Evolutionary conservation across 2,888 invertebrate genomes (phyloP), one percentile per base, ranked within the genome.

Genomic region (Amorpha juglandis): DNA sequence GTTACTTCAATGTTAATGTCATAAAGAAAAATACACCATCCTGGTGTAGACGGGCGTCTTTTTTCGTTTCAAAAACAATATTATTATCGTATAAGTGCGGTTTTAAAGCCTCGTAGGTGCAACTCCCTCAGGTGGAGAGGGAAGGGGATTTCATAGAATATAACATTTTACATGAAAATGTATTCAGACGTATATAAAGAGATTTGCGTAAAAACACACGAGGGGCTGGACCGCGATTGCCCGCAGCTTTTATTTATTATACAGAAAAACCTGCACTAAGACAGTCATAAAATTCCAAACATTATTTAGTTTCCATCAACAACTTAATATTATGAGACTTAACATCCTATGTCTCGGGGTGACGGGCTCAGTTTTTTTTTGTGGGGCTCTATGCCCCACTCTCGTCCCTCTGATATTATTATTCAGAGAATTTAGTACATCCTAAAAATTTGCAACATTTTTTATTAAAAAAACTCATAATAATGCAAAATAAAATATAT

Each of bases 131-230:
- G 45, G 14, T 64, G 58, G 48, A 21, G 67, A 62, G 45, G 45
- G 14, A 64, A 55, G 48, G 16, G 67, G 63, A 64, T 67, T 67
- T 52, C 65, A 70, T 58, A 63, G 70, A 73, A 77, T 71, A 74
- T 74, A 72, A 74, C 63, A 66, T 63, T 78, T 73, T 70, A 75
- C 69, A 80, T 80, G 79, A 75, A 78, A 81, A 82, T 81, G 65
- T 79, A 80, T 79, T 79, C 78, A 72, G 71, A 45, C 67, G 69
- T 55, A 52, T 58, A 16, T 45, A 35, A 66, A 66, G 63, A 45
- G 63, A 52, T 66, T 62, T 52, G 35, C 45, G 21, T 42, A 48
- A 47, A 62, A 62, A 66, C 63, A 66, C 47, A 62, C 66, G 21
- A 27, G 48, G 45, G 16, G 33, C 9, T 27, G 6, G 9, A 42